A percentile compares a stretch with the other conserved stretches of the same genome.
phyloP scores from a whole-genome alignment of 2,888 invertebrate species.

The Trachelus iudaicus region DNA sequence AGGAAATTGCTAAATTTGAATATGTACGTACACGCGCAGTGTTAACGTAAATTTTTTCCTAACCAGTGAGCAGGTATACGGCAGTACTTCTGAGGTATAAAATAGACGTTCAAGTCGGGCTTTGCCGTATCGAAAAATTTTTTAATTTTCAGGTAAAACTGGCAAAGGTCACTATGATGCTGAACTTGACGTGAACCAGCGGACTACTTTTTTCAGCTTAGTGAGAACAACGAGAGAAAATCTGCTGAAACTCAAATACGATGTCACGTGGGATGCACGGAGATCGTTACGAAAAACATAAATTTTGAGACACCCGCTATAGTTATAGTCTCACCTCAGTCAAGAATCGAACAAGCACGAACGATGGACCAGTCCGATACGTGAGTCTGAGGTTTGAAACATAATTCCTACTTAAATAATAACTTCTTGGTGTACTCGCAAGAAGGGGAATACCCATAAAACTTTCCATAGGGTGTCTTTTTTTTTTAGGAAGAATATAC shows the following conservation, averaged over 20 bases:
- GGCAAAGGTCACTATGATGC: too few species aligned
- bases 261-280: not conserved
- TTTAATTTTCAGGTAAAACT: not conserved
- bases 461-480: not conserved
- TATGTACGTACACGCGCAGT: not conserved
- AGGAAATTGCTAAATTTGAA: not conserved
- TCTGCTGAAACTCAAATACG: not conserved
- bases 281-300: not conserved
- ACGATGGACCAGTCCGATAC: not conserved
- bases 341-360: not conserved
- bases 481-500: not conserved
- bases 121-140: not conserved
- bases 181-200: not conserved
- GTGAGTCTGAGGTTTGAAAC: not conserved
- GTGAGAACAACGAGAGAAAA: not conserved
- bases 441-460: not conserved
- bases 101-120: not conserved
- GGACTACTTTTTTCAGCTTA: not conserved
- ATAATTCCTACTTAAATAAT: not conserved
- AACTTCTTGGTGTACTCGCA: not conserved
- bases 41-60: not conserved
- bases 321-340: not conserved
- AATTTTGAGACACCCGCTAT: not conserved
- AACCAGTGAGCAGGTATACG: not conserved
- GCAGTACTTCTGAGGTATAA: not conserved